Evolutionary conservation across 2,113 vertebrate species (phyloP).

Genomic region (Leucoraja erinaceus): DNA sequence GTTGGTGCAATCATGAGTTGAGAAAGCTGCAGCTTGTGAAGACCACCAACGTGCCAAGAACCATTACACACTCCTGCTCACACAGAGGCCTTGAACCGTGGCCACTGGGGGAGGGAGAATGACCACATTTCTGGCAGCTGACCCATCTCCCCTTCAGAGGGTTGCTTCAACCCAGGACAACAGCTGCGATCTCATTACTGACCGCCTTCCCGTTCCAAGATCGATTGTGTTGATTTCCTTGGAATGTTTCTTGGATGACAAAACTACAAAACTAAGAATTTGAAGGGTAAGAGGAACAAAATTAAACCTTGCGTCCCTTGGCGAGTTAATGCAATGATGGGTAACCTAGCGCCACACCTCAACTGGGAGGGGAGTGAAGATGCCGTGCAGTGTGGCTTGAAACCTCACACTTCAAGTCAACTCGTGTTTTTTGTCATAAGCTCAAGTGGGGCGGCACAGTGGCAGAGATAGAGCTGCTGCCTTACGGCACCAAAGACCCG

Average conservation of each 20-base stretch:
- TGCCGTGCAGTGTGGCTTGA: not conserved
- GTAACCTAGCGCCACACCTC: too few relatives aligned
- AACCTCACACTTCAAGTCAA: not conserved
- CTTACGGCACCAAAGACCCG: too few relatives aligned
- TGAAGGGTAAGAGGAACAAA: too few relatives aligned
- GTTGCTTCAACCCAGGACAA: not conserved
- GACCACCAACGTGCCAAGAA: not conserved
- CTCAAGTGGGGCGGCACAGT: too few relatives aligned
- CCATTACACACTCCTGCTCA: not conserved
- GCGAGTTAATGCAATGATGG: too few relatives aligned
- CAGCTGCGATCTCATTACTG: not conserved
- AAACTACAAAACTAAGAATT: not conserved
- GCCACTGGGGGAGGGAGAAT: not conserved
- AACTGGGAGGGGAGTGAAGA: not conserved
- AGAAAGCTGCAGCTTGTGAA: not conserved
- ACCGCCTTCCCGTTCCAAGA: not conserved
- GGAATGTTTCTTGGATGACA: too few relatives aligned
- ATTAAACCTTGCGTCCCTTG: too few relatives aligned
- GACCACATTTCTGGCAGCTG: not conserved
- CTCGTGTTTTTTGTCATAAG: too few relatives aligned
- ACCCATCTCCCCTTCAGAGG: not conserved
- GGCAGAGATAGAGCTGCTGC: too few relatives aligned
- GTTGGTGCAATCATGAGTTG: not conserved
- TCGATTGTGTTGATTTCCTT: not conserved
- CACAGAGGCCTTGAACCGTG: not conserved